A percentile compares a stretch with the other conserved stretches of the same genome.
Conservation (phyloP, 2,888 invertebrate species). For the Andrena chrysosceles region DNA sequence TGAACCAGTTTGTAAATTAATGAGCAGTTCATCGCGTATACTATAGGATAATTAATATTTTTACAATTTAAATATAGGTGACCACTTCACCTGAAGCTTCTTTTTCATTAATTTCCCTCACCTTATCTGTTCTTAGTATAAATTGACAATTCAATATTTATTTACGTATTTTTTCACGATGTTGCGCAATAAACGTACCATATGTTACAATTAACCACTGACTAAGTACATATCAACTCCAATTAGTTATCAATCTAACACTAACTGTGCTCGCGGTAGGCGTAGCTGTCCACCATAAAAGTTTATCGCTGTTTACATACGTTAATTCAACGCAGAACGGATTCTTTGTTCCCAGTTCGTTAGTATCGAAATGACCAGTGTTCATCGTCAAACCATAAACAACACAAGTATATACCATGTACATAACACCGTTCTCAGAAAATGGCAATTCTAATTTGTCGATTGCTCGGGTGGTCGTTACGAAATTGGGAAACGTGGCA, state of each 20-base stretch:
- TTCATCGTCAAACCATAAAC: neutral
- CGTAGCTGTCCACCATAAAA: slow-evolving; percentile 30
- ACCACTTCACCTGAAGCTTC: too few relatives aligned
- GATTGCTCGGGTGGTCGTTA: slow-evolving; percentile 21
- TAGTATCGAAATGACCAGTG: neutral
- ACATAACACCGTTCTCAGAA: neutral
- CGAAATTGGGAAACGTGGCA: slow-evolving; percentile 56
- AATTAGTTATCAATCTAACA: slow-evolving; percentile 30
- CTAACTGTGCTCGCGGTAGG: slow-evolving; percentile 16
- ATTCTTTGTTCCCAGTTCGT: neutral
- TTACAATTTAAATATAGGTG: too few relatives aligned
- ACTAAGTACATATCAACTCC: neutral
- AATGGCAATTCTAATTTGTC: neutral
- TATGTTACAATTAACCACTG: slow-evolving; percentile 8
- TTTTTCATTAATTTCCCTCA: too few relatives aligned
- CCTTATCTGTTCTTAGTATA: too few relatives aligned
- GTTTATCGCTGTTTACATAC: slow-evolving; percentile 12
- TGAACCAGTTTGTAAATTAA: too few relatives aligned
- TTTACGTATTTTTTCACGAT: too few relatives aligned
- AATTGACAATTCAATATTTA: too few relatives aligned
- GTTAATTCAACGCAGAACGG: neutral
- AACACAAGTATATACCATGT: neutral
- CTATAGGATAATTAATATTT: too few relatives aligned
- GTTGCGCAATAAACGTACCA: neutral
- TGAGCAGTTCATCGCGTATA: too few relatives aligned